These are phyloP conservation scores for Erannis defoliaria DNA, from an alignment of 2,888 invertebrate species.

Conservation along the genomic window DNA sequence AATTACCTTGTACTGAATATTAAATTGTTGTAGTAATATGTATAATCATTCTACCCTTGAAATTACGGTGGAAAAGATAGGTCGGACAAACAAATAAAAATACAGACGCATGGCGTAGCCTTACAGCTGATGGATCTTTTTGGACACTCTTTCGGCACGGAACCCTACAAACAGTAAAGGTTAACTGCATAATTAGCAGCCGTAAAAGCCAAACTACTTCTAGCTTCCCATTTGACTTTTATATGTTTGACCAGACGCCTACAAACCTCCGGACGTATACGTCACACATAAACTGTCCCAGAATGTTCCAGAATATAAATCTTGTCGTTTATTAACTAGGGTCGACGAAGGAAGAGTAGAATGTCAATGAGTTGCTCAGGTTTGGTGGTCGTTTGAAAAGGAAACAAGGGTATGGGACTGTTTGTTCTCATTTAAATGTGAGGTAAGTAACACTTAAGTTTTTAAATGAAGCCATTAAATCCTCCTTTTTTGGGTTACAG, in stretches of 20 bases:
- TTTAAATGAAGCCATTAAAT: neutral
- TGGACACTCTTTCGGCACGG: no score
- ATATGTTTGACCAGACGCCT: slow-evolving; percentile 17
- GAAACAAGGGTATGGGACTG: neutral
- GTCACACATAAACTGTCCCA: slow-evolving; percentile 23
- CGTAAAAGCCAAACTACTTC: neutral
- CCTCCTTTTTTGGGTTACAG: no score
- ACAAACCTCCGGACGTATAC: slow-evolving; percentile 15
- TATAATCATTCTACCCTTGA: no score
- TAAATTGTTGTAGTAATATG: no score
- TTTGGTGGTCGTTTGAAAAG: neutral
- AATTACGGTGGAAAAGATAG: no score
- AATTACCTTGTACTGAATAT: no score
- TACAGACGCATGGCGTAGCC: no score
- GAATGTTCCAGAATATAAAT: slow-evolving; percentile 26
- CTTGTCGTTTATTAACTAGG: slow-evolving; percentile 29
- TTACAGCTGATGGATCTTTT: no score
- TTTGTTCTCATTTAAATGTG: slow-evolving; percentile 6
- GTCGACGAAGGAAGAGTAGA: slow-evolving; percentile 3
- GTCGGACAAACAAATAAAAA: no score
- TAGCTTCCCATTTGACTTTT: slow-evolving; percentile 11
- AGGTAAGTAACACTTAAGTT: neutral
- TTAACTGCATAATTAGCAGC: neutral
- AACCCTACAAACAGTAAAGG: neutral
- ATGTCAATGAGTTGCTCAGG: neutral